A percentile compares a stretch with the other conserved stretches of the same genome.
phyloP scores from a whole-genome alignment of 2,797 vertebrate genomes.

The Vireo griseus region DNA sequence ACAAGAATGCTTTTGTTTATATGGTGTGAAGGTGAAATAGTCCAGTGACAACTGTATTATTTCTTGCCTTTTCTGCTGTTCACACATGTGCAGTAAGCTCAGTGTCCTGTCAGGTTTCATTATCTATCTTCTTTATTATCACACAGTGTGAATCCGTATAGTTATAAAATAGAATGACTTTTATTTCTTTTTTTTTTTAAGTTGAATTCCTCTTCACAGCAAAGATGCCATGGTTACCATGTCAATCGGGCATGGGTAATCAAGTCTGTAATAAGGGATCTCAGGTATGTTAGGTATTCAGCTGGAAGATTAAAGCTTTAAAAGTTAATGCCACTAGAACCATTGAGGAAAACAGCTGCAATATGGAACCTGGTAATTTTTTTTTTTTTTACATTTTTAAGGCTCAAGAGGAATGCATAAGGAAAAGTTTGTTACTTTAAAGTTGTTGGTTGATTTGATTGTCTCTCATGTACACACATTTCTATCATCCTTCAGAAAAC shows the following conservation, averaged over 20 bases:
- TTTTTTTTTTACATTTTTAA: background rate
- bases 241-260: conserved; percentile 32
- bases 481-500: background rate
- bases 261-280: background rate
- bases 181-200: background rate
- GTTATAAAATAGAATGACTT: conserved; percentile 45
- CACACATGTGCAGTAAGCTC: conserved; percentile 57
- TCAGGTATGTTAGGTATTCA: conserved; percentile 59
- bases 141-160: conserved; percentile 3
- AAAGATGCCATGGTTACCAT: background rate
- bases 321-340: conserved; percentile 10
- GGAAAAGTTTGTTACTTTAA: background rate
- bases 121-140: conserved; percentile 51
- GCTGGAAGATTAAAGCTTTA: conserved; percentile 49
- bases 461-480: background rate
- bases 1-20: conserved; percentile 59
- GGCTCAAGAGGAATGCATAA: background rate
- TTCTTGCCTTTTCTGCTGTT: conserved; percentile 70
- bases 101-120: conserved; percentile 63
- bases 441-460: background rate
- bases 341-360: background rate
- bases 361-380: background rate
- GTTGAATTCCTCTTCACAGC: conserved; percentile 3
- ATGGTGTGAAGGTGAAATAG: conserved; percentile 34
- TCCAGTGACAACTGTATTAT: conserved; percentile 66